Percentiles rank a stretch among this genome's conserved stretches.
These are phyloP conservation scores for Nymphalis polychloros DNA, from an alignment of 2,888 invertebrate species.

Conservation along the genomic window DNA sequence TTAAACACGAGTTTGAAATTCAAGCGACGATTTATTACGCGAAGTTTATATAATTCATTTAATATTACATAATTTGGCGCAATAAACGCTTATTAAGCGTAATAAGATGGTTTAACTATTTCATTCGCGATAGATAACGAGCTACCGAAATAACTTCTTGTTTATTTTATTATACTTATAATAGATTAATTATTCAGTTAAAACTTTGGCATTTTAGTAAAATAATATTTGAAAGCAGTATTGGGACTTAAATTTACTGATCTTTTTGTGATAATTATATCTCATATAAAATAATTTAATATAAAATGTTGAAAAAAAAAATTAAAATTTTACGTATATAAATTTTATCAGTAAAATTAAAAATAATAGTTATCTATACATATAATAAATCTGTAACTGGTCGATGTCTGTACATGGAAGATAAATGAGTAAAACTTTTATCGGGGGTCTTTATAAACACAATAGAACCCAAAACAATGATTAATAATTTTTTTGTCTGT, in stretches of 20 bases:
- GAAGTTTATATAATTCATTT: constrained; percentile 35
- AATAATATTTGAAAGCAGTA: background rate
- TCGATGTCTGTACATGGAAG: no score
- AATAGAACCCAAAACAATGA: no score
- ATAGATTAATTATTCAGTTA: constrained; percentile 6
- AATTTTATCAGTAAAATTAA: no score
- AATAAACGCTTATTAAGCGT: constrained; percentile 39
- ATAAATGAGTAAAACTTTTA: no score
- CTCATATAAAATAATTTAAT: no score
- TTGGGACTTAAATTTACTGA: background rate
- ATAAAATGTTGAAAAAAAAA: no score
- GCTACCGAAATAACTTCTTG: constrained; percentile 13
- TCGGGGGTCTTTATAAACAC: no score
- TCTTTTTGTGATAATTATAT: no score
- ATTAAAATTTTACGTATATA: no score
- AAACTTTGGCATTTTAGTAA: background rate
- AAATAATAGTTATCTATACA: no score
- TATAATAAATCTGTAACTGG: no score
- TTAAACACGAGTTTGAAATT: constrained; percentile 17
- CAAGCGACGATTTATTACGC: constrained; percentile 16
- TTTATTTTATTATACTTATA: constrained; percentile 9
- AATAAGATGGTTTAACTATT: constrained; percentile 36
- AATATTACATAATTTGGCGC: constrained; percentile 38
- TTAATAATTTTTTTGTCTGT: no score
- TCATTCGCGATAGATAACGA: constrained; percentile 26